Percentiles rank a stretch among this genome's conserved stretches.
Evolutionary conservation across 2,888 invertebrate species (phyloP).

Genomic region (Crematogaster levior): DNA sequence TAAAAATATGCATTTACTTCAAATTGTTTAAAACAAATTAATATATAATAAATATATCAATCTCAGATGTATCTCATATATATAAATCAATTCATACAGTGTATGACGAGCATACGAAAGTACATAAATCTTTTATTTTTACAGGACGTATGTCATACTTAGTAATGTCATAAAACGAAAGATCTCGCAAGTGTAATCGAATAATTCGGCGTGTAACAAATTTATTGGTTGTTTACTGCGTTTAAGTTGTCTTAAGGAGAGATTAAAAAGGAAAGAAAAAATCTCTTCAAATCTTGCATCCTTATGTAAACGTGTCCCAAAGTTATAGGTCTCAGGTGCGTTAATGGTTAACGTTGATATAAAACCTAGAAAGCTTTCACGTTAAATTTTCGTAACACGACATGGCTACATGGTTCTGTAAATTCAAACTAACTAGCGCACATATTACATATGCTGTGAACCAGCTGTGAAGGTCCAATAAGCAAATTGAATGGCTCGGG

Average conservation of each 20-base stretch:
- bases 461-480: conserved; percentile 48
- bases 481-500: conserved; percentile 47
- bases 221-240: conserved; percentile 44
- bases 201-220: conserved; percentile 34
- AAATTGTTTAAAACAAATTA: not conserved
- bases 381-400: conserved; percentile 53
- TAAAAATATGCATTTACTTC: not conserved
- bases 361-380: conserved; percentile 60
- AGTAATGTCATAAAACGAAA: not conserved
- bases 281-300: conserved; percentile 56
- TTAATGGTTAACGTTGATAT: conserved; percentile 62
- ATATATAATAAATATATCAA: not conserved
- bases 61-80: not conserved
- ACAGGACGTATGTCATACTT: not conserved
- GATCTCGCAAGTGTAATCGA: not conserved
- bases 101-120: not conserved
- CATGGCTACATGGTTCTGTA: conserved; percentile 42
- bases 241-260: not conserved
- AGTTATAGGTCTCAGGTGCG: conserved; percentile 72
- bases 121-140: not conserved
- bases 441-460: conserved; percentile 37
- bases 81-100: not conserved
- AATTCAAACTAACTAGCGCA: conserved; percentile 40
- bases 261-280: conserved; percentile 25
- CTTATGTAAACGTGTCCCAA: conserved; percentile 51